phyloP scores from a whole-genome alignment of 1,140 invertebrate genomes.

The Fopius arisanus region DNA sequence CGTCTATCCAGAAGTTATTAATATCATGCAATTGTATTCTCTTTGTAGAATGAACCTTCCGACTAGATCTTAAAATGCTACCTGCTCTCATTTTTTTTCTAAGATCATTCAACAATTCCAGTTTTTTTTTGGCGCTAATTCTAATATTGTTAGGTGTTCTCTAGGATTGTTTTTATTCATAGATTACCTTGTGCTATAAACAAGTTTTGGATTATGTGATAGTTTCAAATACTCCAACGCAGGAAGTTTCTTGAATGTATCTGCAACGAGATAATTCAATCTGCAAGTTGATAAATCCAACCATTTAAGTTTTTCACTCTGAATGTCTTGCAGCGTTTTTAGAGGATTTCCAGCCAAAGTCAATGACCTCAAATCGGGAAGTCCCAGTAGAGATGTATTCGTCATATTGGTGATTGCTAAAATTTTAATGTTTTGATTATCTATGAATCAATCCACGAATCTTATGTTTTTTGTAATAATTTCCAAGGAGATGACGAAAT shows the following conservation, averaged over 20 bases:
- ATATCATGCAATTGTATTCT: too few species aligned
- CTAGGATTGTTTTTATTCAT: not conserved
- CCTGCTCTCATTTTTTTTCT: too few species aligned
- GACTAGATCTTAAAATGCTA: too few species aligned
- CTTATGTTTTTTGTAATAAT: not conserved
- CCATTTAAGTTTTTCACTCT: constrained; percentile 46
- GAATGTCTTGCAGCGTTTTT: constrained; percentile 44
- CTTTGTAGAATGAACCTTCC: too few species aligned
- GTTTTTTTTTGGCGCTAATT: too few species aligned
- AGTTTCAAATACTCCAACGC: constrained; percentile 50
- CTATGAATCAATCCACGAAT: constrained; percentile 24
- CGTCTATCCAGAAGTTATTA: too few species aligned
- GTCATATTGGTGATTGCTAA: constrained; percentile 44
- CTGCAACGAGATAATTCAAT: constrained; percentile 47
- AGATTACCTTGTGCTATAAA: constrained; percentile 50
- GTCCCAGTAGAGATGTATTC: constrained; percentile 40
- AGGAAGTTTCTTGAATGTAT: constrained; percentile 49
- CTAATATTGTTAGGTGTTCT: too few species aligned
- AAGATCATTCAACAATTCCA: too few species aligned
- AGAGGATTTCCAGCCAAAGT: constrained; percentile 53
- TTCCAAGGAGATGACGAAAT: too few species aligned
- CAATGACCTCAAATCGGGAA: constrained; percentile 46
- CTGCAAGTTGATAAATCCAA: constrained; percentile 56
- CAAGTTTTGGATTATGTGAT: constrained; percentile 50
- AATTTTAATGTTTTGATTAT: constrained; percentile 1